Percentiles rank a stretch among this genome's conserved stretches.
Conservation (phyloP, 2,113 vertebrate genomes). For the Mola mola region DNA sequence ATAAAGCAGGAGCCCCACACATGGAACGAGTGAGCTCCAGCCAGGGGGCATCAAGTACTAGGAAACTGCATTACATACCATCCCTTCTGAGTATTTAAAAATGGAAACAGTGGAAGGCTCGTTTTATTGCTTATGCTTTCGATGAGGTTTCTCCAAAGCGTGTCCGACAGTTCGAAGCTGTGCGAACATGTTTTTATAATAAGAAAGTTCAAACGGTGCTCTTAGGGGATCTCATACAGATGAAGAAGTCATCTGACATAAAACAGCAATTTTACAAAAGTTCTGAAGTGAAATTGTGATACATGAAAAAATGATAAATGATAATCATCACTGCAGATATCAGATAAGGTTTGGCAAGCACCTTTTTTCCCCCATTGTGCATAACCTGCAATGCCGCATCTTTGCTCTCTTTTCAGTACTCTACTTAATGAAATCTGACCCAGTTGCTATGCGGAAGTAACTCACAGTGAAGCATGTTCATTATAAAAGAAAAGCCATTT, state of each 20-base stretch:
- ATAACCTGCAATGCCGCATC: slow-evolving; percentile 8
- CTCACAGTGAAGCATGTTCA: slow-evolving; percentile 6
- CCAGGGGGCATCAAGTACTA: slow-evolving; percentile 52
- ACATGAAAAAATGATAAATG: slow-evolving; percentile 27
- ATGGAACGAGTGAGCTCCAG: slow-evolving; percentile 37
- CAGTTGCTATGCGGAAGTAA: not conserved
- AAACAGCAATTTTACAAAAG: slow-evolving; percentile 39
- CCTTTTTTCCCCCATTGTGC: slow-evolving; percentile 19
- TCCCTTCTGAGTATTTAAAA: slow-evolving; percentile 72
- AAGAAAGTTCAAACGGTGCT: slow-evolving; percentile 27
- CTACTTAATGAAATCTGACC: slow-evolving; percentile 6
- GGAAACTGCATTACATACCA: slow-evolving; percentile 71
- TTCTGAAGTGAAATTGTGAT: slow-evolving; percentile 43
- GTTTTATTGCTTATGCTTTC: slow-evolving; percentile 51
- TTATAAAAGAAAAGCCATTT: slow-evolving; percentile 1
- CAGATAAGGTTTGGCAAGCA: slow-evolving; percentile 1
- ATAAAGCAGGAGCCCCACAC: slow-evolving; percentile 61
- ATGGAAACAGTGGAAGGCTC: slow-evolving; percentile 61
- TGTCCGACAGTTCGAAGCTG: slow-evolving; percentile 39
- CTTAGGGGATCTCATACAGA: slow-evolving; percentile 20
- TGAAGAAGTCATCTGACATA: slow-evolving; percentile 45
- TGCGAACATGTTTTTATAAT: slow-evolving; percentile 54
- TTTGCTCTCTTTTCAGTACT: slow-evolving; percentile 10
- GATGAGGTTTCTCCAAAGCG: slow-evolving; percentile 49
- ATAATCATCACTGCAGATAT: slow-evolving; percentile 29